These are phyloP conservation scores for Galagoides demidoff DNA, from an alignment of 2,797 vertebrate species.

Conservation along the genomic window DNA sequence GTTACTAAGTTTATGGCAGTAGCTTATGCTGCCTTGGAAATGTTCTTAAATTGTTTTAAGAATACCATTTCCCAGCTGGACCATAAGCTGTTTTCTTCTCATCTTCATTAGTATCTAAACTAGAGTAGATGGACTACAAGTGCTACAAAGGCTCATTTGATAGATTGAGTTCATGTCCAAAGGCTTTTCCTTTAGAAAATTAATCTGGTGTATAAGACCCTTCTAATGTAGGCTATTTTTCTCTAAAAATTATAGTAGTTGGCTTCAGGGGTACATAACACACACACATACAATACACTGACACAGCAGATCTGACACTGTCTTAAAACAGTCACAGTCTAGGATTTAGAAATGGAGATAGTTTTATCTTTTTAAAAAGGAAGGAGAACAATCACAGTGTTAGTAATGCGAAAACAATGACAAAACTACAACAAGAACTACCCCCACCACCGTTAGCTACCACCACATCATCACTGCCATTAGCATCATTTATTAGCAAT, in stretches of 20 bases:
- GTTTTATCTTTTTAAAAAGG: neutral
- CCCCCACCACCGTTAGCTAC: neutral
- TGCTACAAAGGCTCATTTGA: neutral
- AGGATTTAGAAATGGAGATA: neutral
- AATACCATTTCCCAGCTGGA: neutral
- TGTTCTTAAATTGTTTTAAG: conserved; percentile 34
- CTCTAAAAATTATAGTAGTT: neutral
- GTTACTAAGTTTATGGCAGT: conserved; percentile 29
- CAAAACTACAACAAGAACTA: neutral
- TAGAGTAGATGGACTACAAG: neutral
- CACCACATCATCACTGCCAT: neutral
- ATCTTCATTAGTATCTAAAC: conserved; percentile 11
- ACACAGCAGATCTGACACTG: neutral
- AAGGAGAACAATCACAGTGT: neutral
- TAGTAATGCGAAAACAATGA: neutral
- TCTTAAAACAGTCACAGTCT: neutral
- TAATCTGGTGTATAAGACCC: neutral
- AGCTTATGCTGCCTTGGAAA: conserved; percentile 22
- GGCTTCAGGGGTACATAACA: neutral
- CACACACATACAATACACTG: neutral
- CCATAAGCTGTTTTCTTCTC: conserved; percentile 24
- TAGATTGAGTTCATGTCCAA: neutral
- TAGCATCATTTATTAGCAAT: neutral
- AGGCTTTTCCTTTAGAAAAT: neutral
- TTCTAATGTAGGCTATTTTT: neutral